Evolutionary conservation across 1,140 invertebrate genomes (phyloP), one percentile per base, ranked within the genome.

Genomic region (Apis mellifera): DNA sequence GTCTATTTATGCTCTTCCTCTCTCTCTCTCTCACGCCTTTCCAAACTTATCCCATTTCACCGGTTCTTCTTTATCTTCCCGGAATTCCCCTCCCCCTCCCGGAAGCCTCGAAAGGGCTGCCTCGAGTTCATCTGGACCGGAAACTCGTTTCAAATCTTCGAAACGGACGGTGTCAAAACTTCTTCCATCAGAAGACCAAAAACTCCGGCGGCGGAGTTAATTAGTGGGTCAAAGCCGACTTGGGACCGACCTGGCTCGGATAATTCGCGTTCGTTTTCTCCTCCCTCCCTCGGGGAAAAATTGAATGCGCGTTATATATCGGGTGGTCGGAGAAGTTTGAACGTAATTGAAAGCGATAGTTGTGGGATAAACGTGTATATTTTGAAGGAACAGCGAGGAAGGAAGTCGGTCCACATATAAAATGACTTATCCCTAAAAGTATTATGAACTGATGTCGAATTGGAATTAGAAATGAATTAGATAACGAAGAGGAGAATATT

Each of bases 111-210:
- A 23, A 54, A 70, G 54, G 48, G 17, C 69, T 13, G n/a, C 50
- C 15, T 5, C 69, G 32, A 21, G 71, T 48, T 48, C 23, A 26
- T n/a, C 15, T 52, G 52, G 55, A 26, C 52, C n/a, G 42, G 32
- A 65, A 69, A 69, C 66, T 69, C 48, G 48, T 69, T 69, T 69
- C 21, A 50, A 69, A 52, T 15, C 66, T 75, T 75, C 59, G 72
- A 26, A 62, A 50, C 42, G 72, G 50, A 75, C n/a, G 48, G 42
- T 17, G 72, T 75, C 42, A 12, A 19, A 75, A 75, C 57, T 75
- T 73, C 48, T 52, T 50, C 32, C n/a, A 42, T 42, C 15, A 9
- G 7, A 12, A 50, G 21, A 50, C 8, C n/a, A 62, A 42, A 42
- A 42, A 75, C 59, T 75, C 48, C 12, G 21, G 1, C 21, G 59